phyloP scores from a whole-genome alignment of 2,888 invertebrate species.

The Lissocephala sabroskyi region DNA sequence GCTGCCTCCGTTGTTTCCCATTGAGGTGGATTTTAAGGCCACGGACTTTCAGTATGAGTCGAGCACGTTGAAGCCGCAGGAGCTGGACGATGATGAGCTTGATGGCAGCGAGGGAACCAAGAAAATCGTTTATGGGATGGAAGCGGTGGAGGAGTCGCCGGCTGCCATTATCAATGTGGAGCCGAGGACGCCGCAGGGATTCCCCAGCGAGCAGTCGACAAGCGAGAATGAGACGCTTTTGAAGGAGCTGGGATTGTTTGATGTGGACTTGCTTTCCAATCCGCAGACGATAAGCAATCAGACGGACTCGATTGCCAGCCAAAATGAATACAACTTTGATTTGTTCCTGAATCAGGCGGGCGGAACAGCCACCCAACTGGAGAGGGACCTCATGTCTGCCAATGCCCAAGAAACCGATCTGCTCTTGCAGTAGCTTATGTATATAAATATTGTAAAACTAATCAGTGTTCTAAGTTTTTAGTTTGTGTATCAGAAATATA shows the following conservation, averaged over 20 bases:
- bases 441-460: conserved; percentile 14
- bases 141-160: conserved; percentile 66
- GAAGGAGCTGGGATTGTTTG: conserved; percentile 76
- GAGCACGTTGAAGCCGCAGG: conserved; percentile 65
- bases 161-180: conserved; percentile 58
- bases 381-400: conserved; percentile 59
- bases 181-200: conserved; percentile 10
- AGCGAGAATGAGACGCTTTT: conserved; percentile 68
- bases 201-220: conserved; percentile 9
- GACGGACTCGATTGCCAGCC: conserved; percentile 40
- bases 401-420: conserved; percentile 66
- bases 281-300: conserved; percentile 54
- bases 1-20: conserved; percentile 87
- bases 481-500: too few relatives aligned
- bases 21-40: conserved; percentile 94
- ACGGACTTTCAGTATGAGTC: conserved; percentile 92
- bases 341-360: conserved; percentile 60
- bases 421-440: conserved; percentile 50
- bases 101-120: conserved; percentile 27
- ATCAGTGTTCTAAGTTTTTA: too few relatives aligned
- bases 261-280: conserved; percentile 70
- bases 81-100: conserved; percentile 65
- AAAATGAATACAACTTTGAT: conserved; percentile 62
- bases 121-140: conserved; percentile 54
- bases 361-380: conserved; percentile 40